These are phyloP conservation scores for Symphodus melops DNA, from an alignment of 2,113 vertebrate genomes.

Conservation along the genomic window DNA sequence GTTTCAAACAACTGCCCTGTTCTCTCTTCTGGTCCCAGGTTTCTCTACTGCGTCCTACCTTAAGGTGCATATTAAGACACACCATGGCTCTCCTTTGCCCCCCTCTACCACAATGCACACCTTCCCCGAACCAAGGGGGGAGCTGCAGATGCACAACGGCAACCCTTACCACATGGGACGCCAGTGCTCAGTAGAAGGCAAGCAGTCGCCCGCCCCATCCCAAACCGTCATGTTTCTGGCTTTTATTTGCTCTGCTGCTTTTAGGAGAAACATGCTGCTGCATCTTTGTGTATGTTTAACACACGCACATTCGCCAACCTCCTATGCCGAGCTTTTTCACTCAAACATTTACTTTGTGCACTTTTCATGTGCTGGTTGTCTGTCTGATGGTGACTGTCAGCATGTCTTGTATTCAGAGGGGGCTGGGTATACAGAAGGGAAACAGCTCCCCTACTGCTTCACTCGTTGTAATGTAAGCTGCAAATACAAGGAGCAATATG, in stretches of 20 bases:
- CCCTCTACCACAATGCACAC: conserved; percentile 87
- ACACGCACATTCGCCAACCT: conserved; percentile 42
- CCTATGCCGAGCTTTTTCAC: conserved; percentile 56
- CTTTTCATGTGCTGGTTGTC: conserved; percentile 38
- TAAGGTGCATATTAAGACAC: conserved; percentile 99
- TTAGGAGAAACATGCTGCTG: conserved; percentile 66
- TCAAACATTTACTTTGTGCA: conserved; percentile 38
- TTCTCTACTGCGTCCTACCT: conserved; percentile 99
- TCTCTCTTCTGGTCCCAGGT: conserved; percentile 97
- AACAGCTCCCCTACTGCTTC: neutral
- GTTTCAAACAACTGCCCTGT: conserved; percentile 74
- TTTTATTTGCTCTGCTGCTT: conserved; percentile 79
- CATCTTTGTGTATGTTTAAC: conserved; percentile 60
- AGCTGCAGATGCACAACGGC: conserved; percentile 96
- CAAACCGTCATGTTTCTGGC: conserved; percentile 66
- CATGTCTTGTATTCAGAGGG: neutral
- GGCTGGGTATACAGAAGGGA: neutral
- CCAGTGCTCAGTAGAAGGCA: conserved; percentile 99
- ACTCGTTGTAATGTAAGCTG: too few relatives aligned
- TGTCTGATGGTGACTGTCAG: conserved; percentile 8
- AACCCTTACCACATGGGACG: conserved; percentile 98
- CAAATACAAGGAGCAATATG: too few relatives aligned
- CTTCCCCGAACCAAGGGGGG: conserved; percentile 94
- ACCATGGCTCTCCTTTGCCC: conserved; percentile 96
- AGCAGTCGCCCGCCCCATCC: conserved; percentile 89